Evolutionary conservation across 2,797 vertebrate species (phyloP).

Genomic region (Antennarius maculatus): DNA sequence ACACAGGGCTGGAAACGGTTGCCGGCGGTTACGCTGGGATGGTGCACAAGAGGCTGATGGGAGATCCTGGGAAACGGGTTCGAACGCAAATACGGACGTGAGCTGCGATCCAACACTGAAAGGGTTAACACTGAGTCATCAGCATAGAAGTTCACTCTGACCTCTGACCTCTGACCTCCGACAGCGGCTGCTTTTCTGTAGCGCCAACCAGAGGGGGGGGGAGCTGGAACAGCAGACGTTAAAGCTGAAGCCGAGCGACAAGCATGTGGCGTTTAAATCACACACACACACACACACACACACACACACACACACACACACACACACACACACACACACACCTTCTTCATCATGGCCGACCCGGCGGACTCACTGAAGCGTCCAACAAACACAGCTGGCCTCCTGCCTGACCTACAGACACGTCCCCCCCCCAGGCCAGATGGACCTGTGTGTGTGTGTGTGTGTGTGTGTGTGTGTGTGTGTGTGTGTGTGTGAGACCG

Average conservation of each 20-base stretch:
- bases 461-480: conserved; percentile 24
- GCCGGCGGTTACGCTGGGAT: neutral
- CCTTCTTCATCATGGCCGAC: conserved; percentile 63
- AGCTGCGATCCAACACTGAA: too few species aligned
- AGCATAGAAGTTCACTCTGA: neutral
- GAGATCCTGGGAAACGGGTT: neutral
- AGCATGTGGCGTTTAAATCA: conserved; percentile 9
- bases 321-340: conserved; percentile 18
- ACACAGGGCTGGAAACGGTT: neutral
- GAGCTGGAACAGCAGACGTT: neutral
- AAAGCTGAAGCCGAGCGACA: neutral
- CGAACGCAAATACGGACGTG: neutral
- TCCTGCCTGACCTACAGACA: conserved; percentile 61
- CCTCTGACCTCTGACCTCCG: too few species aligned
- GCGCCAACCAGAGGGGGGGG: too few species aligned
- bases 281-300: too few species aligned
- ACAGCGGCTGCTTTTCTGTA: too few species aligned
- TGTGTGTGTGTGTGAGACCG: conserved; percentile 31
- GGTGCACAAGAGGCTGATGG: neutral
- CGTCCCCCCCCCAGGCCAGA: conserved; percentile 58
- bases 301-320: conserved; percentile 12
- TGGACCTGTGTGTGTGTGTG: conserved; percentile 54
- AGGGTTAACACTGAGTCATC: neutral
- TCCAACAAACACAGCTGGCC: conserved; percentile 57
- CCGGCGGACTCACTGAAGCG: conserved; percentile 48